phyloP scores from a whole-genome alignment of 2,888 invertebrate genomes.

The Capitulum mitella region DNA sequence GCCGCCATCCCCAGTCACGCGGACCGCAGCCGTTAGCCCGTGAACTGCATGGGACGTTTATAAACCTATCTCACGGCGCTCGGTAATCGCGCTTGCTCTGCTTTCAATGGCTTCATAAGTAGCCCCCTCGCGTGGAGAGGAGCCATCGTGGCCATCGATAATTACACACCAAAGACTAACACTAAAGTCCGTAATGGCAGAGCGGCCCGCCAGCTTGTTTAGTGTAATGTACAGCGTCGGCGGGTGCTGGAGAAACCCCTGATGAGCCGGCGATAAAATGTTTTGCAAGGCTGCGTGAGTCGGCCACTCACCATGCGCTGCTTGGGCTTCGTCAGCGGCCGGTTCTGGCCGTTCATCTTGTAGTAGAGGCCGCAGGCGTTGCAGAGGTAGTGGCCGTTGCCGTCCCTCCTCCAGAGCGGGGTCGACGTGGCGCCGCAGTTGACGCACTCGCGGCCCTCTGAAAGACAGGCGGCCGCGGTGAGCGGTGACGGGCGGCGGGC shows the following conservation, averaged over 20 bases:
- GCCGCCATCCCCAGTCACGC: not conserved
- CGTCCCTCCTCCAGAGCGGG: constrained; percentile 92
- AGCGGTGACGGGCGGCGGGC: not conserved
- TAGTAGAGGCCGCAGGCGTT: constrained; percentile 98
- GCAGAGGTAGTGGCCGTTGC: constrained; percentile 95
- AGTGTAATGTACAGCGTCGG: constrained; percentile 10
- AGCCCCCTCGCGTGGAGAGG: constrained; percentile 16
- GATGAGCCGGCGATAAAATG: constrained; percentile 9
- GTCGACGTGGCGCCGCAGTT: constrained; percentile 96
- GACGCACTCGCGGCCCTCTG: constrained; percentile 91
- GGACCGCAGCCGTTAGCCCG: not conserved
- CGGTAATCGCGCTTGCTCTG: constrained; percentile 9
- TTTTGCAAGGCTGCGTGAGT: constrained; percentile 20
- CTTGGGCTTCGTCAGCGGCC: constrained; percentile 87
- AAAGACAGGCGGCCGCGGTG: not conserved
- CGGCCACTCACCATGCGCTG: constrained; percentile 35
- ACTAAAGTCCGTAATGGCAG: constrained; percentile 17
- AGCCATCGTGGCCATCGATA: constrained; percentile 1
- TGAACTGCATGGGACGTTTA: not conserved
- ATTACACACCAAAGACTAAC: not conserved
- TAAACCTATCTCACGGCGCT: not conserved
- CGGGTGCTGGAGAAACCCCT: not conserved
- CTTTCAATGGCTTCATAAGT: constrained; percentile 17
- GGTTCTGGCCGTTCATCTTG: constrained; percentile 98
- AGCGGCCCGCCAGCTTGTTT: not conserved